phyloP scores from a whole-genome alignment of 2,113 vertebrate species.

The Actenoides lindsayi region DNA sequence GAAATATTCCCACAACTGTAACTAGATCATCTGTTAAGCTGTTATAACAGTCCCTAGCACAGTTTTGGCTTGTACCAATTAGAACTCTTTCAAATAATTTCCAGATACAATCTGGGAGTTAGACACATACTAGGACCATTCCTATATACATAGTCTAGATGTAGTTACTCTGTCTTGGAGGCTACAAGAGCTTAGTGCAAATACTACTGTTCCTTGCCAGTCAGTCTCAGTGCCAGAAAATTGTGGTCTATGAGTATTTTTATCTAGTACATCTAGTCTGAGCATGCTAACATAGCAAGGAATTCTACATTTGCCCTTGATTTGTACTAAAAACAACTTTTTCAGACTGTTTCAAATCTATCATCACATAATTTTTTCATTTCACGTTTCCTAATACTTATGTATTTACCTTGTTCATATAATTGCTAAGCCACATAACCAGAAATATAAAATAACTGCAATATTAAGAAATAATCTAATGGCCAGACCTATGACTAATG shows the following conservation, averaged over 20 bases:
- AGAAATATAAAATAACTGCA: background rate
- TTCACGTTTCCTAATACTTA: background rate
- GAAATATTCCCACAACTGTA: background rate
- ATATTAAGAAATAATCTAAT: slow-evolving; percentile 4
- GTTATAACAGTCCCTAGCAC: background rate
- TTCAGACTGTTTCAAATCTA: background rate
- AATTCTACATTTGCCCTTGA: background rate
- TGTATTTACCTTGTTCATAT: background rate
- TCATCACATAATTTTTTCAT: background rate
- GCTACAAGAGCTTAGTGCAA: background rate
- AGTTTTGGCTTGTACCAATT: background rate
- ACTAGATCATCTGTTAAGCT: background rate
- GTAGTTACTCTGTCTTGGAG: background rate
- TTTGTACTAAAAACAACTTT: background rate
- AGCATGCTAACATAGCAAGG: background rate
- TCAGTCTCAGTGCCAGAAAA: background rate
- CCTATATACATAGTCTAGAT: background rate
- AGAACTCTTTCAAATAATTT: background rate
- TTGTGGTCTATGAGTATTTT: background rate
- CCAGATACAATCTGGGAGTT: background rate
- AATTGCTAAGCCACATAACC: background rate
- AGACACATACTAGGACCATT: background rate
- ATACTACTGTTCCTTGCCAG: background rate
- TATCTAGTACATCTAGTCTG: background rate
- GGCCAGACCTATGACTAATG: background rate